Conservation (phyloP, 2,113 vertebrate species). For the Ptychochromis oligacanthus region DNA sequence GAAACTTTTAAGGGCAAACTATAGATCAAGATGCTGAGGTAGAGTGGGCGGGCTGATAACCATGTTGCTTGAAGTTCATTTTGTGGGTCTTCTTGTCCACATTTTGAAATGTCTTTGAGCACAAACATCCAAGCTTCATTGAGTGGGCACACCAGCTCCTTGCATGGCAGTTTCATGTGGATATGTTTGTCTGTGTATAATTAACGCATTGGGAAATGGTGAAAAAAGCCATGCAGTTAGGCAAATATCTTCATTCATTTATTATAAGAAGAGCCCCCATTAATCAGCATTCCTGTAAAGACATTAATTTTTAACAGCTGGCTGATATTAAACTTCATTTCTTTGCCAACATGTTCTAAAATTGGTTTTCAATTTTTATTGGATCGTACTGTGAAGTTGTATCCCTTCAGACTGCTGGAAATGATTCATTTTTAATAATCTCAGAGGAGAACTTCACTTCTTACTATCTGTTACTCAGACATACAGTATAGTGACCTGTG, state of each 20-base stretch:
- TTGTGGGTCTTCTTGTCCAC: not conserved
- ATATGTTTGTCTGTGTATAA: not conserved
- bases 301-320: not conserved
- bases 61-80: fast-evolving
- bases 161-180: not conserved
- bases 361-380: not conserved
- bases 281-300: not conserved
- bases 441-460: too few species aligned
- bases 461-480: not conserved
- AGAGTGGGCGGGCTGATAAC: too few species aligned
- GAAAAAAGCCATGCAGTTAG: not conserved
- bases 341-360: not conserved
- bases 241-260: not conserved
- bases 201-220: fast-evolving
- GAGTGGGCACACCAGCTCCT: not conserved
- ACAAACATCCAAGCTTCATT: not conserved
- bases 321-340: not conserved
- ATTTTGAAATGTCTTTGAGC: not conserved
- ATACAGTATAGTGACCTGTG: not conserved
- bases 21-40: too few species aligned
- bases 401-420: not conserved
- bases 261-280: not conserved
- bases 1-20: too few species aligned
- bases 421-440: not conserved
- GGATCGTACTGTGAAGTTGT: not conserved